phyloP scores from a whole-genome alignment of 2,113 vertebrate genomes.

The Corynorhinus townsendii region DNA sequence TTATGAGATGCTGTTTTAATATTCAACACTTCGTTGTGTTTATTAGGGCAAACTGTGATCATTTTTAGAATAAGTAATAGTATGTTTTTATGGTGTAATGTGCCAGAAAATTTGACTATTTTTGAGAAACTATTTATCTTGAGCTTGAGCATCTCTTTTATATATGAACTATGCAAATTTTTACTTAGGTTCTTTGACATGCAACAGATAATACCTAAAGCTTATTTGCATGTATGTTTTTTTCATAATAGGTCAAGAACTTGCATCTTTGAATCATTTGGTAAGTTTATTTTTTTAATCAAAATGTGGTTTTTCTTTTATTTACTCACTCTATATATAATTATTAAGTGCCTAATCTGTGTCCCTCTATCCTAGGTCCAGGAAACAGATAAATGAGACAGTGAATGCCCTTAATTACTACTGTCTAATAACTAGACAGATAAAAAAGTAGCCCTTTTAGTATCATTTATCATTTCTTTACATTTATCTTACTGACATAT shows the following conservation, averaged over 20 bases:
- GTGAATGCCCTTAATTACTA: neutral
- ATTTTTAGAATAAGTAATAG: constrained; percentile 15
- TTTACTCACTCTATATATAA: neutral
- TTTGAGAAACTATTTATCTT: neutral
- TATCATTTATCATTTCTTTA: neutral
- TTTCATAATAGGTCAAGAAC: constrained; percentile 86
- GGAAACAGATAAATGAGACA: neutral
- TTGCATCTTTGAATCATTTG: constrained; percentile 92
- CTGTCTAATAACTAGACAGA: neutral
- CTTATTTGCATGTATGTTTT: neutral
- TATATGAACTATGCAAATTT: neutral
- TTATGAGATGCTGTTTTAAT: neutral
- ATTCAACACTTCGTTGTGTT: neutral
- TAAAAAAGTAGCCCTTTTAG: neutral
- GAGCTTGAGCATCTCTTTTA: neutral
- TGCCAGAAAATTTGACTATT: neutral
- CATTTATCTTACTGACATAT: neutral
- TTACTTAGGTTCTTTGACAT: neutral
- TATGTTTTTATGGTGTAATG: neutral
- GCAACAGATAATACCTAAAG: neutral
- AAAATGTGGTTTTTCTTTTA: constrained; percentile 33
- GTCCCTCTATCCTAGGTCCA: neutral
- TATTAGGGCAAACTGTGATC: neutral
- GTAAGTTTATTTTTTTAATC: constrained; percentile 78
- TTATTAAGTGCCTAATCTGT: neutral